phyloP scores from a whole-genome alignment of 2,113 vertebrate species.

The Calyptomena viridis region DNA sequence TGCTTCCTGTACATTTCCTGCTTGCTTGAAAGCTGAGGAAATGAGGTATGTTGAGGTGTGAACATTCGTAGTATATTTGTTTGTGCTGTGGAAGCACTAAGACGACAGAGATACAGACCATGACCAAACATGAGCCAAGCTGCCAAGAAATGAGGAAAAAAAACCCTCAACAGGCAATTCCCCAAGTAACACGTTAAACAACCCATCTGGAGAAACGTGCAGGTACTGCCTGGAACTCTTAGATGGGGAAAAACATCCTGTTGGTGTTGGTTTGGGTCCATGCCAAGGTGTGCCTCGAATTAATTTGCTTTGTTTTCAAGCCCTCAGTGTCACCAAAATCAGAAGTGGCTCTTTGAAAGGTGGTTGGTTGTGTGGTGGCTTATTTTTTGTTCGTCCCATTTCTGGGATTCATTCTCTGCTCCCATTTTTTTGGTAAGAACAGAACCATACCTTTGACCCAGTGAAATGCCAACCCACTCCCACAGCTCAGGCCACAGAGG shows the following conservation, averaged over 20 bases:
- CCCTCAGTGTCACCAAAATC: neutral
- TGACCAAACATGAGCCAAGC: neutral
- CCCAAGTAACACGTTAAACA: neutral
- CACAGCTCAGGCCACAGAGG: neutral
- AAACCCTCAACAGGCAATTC: neutral
- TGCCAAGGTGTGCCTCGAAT: neutral
- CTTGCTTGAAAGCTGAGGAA: conserved; percentile 18
- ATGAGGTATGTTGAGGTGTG: conserved; percentile 9
- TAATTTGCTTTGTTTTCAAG: neutral
- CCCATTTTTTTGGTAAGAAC: neutral
- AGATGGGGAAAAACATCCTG: neutral
- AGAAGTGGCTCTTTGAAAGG: neutral
- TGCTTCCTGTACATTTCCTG: neutral
- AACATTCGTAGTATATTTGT: neutral
- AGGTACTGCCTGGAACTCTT: neutral
- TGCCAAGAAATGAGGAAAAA: neutral
- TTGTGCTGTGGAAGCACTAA: neutral
- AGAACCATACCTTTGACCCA: neutral
- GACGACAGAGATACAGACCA: neutral
- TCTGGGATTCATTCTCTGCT: neutral
- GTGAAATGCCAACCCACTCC: neutral
- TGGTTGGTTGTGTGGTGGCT: neutral
- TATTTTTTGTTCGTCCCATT: neutral
- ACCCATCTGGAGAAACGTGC: neutral
- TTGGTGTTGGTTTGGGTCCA: neutral